Percentiles rank a stretch among this genome's conserved stretches.
Conservation (phyloP, 2,888 invertebrate species). For the Drepanosiphum platanoidis region DNA sequence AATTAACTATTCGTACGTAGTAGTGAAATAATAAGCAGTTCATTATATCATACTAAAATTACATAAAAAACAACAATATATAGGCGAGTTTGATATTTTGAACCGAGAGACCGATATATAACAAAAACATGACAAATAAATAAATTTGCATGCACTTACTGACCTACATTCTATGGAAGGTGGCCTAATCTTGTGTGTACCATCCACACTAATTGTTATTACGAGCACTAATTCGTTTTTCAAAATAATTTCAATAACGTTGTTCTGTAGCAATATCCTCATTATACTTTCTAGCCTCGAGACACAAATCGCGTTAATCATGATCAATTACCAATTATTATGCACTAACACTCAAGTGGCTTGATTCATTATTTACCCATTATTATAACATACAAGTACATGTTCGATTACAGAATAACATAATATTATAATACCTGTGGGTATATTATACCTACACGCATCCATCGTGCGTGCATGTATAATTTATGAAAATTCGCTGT, state of each 20-base stretch:
- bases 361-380: constrained; percentile 25
- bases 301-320: constrained; percentile 36
- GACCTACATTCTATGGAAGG: constrained; percentile 22
- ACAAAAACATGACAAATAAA: constrained; percentile 8
- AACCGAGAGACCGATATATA: not conserved
- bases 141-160: not conserved
- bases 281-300: constrained; percentile 47
- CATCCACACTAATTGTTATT: not conserved
- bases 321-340: constrained; percentile 34
- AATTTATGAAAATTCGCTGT: constrained; percentile 20
- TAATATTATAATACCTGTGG: constrained; percentile 1
- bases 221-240: constrained; percentile 29
- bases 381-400: constrained; percentile 1
- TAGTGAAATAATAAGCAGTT: too few species aligned
- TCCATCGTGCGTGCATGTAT: not conserved
- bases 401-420: not conserved
- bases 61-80: too few species aligned
- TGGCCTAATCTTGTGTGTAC: not conserved
- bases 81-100: too few species aligned
- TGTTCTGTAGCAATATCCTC: not conserved
- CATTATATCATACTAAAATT: too few species aligned
- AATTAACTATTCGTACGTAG: too few species aligned
- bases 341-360: not conserved
- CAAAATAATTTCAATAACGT: not conserved
- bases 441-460: too few species aligned